phyloP scores from a whole-genome alignment of 2,888 invertebrate genomes.

The Meliscaeva auricollis region DNA sequence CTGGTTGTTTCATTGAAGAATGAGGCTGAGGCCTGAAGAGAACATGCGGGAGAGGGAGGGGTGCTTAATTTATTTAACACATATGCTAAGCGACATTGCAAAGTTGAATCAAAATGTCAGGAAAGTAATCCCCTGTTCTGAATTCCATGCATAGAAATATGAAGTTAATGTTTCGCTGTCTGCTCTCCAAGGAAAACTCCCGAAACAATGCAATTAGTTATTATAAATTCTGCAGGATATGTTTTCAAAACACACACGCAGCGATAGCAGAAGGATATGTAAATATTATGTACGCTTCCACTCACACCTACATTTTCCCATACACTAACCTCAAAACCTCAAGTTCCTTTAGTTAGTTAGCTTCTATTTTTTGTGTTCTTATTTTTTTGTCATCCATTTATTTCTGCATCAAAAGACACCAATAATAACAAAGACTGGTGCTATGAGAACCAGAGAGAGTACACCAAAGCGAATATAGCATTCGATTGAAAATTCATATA shows the following conservation, averaged over 20 bases:
- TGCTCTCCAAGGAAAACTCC: conserved; percentile 15
- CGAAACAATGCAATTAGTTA: conserved; percentile 45
- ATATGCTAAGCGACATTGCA: conserved; percentile 51
- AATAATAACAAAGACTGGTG: conserved; percentile 28
- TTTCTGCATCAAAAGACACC: neutral
- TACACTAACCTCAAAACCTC: neutral
- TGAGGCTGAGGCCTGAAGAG: too few relatives aligned
- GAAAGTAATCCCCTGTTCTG: conserved; percentile 39
- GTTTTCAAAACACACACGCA: neutral
- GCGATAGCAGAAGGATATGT: neutral
- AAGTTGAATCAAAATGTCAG: conserved; percentile 64
- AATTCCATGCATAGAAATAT: conserved; percentile 65
- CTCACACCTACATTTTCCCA: neutral
- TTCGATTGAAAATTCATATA: conserved; percentile 57
- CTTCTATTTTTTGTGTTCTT: neutral
- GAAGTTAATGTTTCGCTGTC: conserved; percentile 47
- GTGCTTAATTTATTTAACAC: conserved; percentile 66
- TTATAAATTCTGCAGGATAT: conserved; percentile 9
- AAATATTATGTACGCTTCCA: too few relatives aligned
- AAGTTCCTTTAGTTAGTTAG: neutral
- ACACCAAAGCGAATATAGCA: neutral
- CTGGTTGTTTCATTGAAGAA: neutral
- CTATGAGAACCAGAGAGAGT: too few relatives aligned
- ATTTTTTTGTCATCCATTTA: neutral
- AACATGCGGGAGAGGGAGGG: neutral